These are phyloP conservation scores for Drosophila koepferae DNA, from an alignment of 2,888 invertebrate genomes.

Conservation along the genomic window DNA sequence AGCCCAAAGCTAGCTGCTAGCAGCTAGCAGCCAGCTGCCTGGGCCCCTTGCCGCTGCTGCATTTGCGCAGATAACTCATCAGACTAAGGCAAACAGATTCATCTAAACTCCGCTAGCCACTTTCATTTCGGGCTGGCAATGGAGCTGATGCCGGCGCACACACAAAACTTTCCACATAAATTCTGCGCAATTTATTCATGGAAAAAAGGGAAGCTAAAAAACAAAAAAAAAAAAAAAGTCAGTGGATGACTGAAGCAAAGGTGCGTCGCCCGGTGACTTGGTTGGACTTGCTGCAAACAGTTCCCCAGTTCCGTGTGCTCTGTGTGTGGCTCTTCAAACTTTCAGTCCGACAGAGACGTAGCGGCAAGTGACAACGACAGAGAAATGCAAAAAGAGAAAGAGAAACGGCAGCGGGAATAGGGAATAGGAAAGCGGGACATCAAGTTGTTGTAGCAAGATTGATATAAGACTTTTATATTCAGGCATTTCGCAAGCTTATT, in stretches of 20 bases:
- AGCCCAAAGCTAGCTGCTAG: background rate
- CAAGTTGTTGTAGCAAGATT: slow-evolving; percentile 71
- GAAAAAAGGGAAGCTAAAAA: slow-evolving; percentile 42
- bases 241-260: slow-evolving; percentile 43
- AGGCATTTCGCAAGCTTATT: slow-evolving; percentile 75
- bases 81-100: slow-evolving; percentile 79
- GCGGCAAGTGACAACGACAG: slow-evolving; percentile 40
- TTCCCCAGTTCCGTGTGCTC: slow-evolving; percentile 14
- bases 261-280: slow-evolving; percentile 67
- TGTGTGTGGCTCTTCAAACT: slow-evolving; percentile 29
- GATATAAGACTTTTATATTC: slow-evolving; percentile 79
- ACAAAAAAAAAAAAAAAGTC: slow-evolving; percentile 21
- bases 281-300: slow-evolving; percentile 57
- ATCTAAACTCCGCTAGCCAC: slow-evolving; percentile 78
- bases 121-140: slow-evolving; percentile 61
- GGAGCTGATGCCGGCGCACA: slow-evolving; percentile 29
- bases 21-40: background rate
- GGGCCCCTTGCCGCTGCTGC: slow-evolving; percentile 40
- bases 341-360: slow-evolving; percentile 18
- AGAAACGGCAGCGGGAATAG: background rate
- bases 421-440: slow-evolving; percentile 52
- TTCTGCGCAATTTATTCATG: slow-evolving; percentile 79
- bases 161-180: slow-evolving; percentile 76
- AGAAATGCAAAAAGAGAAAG: background rate
- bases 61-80: slow-evolving; percentile 76